Evolutionary conservation across 1,140 invertebrate species (phyloP), one percentile per base, ranked within the genome.

Genomic region (Paralvinella palmiformis): DNA sequence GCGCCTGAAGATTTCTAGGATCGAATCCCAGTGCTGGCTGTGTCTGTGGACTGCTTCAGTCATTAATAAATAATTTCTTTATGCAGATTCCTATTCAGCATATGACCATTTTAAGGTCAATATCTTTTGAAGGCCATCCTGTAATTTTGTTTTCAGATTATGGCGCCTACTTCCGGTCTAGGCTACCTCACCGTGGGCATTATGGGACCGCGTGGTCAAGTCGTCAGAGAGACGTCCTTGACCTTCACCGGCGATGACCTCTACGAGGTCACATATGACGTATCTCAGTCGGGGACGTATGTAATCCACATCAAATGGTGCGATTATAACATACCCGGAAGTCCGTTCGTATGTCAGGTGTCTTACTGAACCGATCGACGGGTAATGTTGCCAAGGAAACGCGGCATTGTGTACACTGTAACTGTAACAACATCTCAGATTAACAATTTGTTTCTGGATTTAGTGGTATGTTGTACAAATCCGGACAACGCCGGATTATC

Each of bases 291-390:
- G 3, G 78, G 78, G 20, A 68, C 70, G 7, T 79, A 79, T 59
- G 44, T 74, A n/a, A 76, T 79, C 27, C 69, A 64, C 35, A 70
- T 79, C 0, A 75, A 75, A 48, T 79, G 76, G 75, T 67, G 63
- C n/a, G 73, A 75, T 20, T 31, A 63, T n/a, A 64, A 67, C 7
- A 68, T 78, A 32, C 59, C 69, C 1, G 70, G 72, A 20, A 74
- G 75, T 52, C 78, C 76, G 1, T 78, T 74, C 62, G 53, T 72
- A 7, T 69, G 71, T 22, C 69, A 69, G 64, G 64, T 73, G 24
- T 68, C 72, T 36, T 70, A 67, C 36, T 71, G 50, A 65, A 6
- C 27, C 48, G 48, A 29, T 27, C 48, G 48, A 52, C 31, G 31
- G n/a, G 2, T n/a, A n/a, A n/a, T n/a, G n/a, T n/a, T n/a, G n/a